A percentile compares a stretch with the other conserved stretches of the same genome.
These are phyloP conservation scores for Lineus longissimus DNA, from an alignment of 1,140 invertebrate genomes.

Conservation along the genomic window DNA sequence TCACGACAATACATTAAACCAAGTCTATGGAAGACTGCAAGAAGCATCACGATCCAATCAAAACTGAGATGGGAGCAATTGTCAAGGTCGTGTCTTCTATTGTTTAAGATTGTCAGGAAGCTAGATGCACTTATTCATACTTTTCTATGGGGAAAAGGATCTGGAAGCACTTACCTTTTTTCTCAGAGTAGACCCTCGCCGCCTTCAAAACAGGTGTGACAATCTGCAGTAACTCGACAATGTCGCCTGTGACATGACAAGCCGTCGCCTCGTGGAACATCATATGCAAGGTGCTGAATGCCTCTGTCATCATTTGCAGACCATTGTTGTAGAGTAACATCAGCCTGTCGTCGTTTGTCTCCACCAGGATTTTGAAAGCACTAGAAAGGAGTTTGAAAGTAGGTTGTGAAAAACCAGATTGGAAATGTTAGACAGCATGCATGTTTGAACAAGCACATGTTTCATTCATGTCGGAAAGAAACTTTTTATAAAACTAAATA, in stretches of 20 bases:
- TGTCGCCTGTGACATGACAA: conserved; percentile 77
- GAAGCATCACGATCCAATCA: too few species aligned
- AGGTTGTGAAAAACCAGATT: conserved; percentile 10
- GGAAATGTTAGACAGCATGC: too few species aligned
- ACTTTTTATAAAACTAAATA: too few species aligned
- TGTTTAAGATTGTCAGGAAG: too few species aligned
- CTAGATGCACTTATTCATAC: too few species aligned
- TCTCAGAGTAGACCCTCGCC: conserved; percentile 56
- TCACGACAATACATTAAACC: background rate
- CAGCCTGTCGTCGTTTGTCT: conserved; percentile 81
- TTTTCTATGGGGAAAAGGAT: too few species aligned
- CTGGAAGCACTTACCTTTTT: conserved; percentile 43
- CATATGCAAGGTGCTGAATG: conserved; percentile 82
- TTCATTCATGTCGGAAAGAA: too few species aligned
- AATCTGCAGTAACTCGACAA: conserved; percentile 77
- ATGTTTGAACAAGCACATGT: too few species aligned
- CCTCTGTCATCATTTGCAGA: conserved; percentile 81
- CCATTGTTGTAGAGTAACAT: conserved; percentile 85
- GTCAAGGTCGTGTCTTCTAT: too few species aligned
- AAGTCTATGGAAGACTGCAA: too few species aligned
- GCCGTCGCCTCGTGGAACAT: conserved; percentile 92
- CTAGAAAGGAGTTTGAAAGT: conserved; percentile 28
- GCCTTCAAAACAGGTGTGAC: conserved; percentile 69
- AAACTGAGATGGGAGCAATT: too few species aligned
- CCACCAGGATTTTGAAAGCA: conserved; percentile 78